phyloP scores from a whole-genome alignment of 2,113 vertebrate species.

The Eptesicus fuscus region DNA sequence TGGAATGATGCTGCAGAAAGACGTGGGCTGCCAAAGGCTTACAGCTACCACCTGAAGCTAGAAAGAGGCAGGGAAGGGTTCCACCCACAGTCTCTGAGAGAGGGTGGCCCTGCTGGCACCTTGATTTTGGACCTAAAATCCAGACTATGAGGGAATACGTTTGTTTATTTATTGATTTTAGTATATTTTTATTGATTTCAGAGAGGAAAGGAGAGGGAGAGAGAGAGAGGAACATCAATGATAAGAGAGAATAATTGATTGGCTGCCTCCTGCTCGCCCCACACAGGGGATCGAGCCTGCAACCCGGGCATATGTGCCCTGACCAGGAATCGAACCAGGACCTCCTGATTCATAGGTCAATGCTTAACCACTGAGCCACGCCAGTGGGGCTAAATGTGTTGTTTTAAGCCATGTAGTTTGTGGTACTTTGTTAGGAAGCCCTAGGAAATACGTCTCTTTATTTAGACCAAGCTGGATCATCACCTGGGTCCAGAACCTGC shows the following conservation, averaged over 20 bases:
- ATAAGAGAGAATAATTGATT: no score
- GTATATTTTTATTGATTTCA: no score
- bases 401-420: not conserved
- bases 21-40: not conserved
- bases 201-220: no score
- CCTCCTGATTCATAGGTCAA: no score
- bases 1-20: not conserved
- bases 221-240: no score
- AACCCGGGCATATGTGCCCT: no score
- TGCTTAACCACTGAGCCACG: no score
- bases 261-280: no score
- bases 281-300: no score
- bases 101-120: not conserved
- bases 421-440: not conserved
- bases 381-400: not conserved
- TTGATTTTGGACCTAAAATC: not conserved
- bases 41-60: not conserved
- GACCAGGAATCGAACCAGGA: no score
- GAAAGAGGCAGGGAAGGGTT: not conserved
- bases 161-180: not conserved
- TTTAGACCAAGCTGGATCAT: not conserved
- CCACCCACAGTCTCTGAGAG: not conserved
- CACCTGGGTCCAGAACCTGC: not conserved
- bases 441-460: not conserved
- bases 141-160: not conserved